phyloP scores from a whole-genome alignment of 2,888 invertebrate species.

The Sisyra terminalis region DNA sequence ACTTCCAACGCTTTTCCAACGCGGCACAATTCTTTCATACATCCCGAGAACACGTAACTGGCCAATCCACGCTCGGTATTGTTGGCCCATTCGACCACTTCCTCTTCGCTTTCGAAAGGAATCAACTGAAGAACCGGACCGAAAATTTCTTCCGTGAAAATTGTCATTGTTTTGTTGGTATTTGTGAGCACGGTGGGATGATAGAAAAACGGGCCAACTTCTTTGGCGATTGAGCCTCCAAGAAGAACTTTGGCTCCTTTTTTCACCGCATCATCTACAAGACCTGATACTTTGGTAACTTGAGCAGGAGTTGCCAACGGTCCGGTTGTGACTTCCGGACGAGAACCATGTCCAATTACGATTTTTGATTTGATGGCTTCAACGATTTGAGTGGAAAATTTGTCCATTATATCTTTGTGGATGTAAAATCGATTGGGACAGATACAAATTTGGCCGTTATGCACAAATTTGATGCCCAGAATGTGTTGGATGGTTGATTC shows the following conservation, averaged over 20 bases:
- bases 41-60: slow-evolving; percentile 74
- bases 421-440: slow-evolving; percentile 73
- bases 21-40: slow-evolving; percentile 70
- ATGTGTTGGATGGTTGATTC: slow-evolving; percentile 63
- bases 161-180: slow-evolving; percentile 54
- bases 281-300: slow-evolving; percentile 50
- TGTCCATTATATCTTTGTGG: slow-evolving; percentile 55
- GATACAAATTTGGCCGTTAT: slow-evolving; percentile 85
- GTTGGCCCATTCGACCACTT: slow-evolving; percentile 66
- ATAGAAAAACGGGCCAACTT: slow-evolving; percentile 53
- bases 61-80: slow-evolving; percentile 64
- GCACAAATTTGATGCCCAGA: slow-evolving; percentile 81
- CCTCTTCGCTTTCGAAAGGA: slow-evolving; percentile 71
- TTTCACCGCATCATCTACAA: slow-evolving; percentile 64
- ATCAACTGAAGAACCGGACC: slow-evolving; percentile 75
- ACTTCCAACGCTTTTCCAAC: slow-evolving; percentile 67
- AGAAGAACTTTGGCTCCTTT: slow-evolving; percentile 58
- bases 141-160: slow-evolving; percentile 74
- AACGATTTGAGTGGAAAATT: slow-evolving; percentile 56
- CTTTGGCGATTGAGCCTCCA: slow-evolving; percentile 46
- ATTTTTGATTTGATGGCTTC: slow-evolving; percentile 34
- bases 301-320: slow-evolving; percentile 75
- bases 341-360: slow-evolving; percentile 11
- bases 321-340: slow-evolving; percentile 56
- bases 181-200: slow-evolving; percentile 69